phyloP scores from a whole-genome alignment of 2,888 invertebrate species.

The Selenia dentaria region DNA sequence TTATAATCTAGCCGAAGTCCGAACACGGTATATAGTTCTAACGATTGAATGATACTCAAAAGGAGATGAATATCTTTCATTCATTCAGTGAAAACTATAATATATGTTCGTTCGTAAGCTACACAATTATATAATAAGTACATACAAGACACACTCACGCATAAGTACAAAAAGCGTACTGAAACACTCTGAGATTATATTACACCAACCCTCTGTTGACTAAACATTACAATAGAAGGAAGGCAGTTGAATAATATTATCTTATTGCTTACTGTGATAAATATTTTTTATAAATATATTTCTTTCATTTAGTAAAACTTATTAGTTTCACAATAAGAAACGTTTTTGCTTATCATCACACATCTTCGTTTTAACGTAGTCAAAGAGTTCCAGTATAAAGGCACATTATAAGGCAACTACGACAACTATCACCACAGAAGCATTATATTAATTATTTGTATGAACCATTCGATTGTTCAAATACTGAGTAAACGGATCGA shows the following conservation, averaged over 20 bases:
- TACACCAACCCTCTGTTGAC: constrained; percentile 48
- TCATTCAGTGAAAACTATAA: constrained; percentile 10
- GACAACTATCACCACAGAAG: constrained; percentile 29
- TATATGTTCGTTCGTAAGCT: constrained; percentile 26
- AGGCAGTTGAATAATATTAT: constrained; percentile 15
- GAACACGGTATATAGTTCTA: constrained; percentile 22
- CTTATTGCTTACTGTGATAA: constrained; percentile 4
- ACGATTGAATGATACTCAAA: background rate
- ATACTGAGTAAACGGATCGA: constrained; percentile 42
- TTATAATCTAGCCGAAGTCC: constrained; percentile 20
- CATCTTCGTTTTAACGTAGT: constrained; percentile 15
- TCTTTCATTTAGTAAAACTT: constrained; percentile 2
- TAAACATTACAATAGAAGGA: constrained; percentile 5
- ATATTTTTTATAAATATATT: constrained; percentile 7
- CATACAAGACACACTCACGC: constrained; percentile 40
- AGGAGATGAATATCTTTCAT: background rate
- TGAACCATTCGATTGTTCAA: constrained; percentile 37
- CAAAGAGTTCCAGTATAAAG: constrained; percentile 42
- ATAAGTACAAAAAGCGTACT: constrained; percentile 36
- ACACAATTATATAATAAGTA: constrained; percentile 46
- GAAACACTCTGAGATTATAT: constrained; percentile 56
- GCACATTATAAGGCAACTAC: constrained; percentile 63
- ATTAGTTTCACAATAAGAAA: constrained; percentile 8
- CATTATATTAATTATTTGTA: constrained; percentile 30
- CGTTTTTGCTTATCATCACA: constrained; percentile 7